Evolutionary conservation across 2,113 vertebrate genomes (phyloP).

Genomic region (Phrynocephalus versicolor): DNA sequence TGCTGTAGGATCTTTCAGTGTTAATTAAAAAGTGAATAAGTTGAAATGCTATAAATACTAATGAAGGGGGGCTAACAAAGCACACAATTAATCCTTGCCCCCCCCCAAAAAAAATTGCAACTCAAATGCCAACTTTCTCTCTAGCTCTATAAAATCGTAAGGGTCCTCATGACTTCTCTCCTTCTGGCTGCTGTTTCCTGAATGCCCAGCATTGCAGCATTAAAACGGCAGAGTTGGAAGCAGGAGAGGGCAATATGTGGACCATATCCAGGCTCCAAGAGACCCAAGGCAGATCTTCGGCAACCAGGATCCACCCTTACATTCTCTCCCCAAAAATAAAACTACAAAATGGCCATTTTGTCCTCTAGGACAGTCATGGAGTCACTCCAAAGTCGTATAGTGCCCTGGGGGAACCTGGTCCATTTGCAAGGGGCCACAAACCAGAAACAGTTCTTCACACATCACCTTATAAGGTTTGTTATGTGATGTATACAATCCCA

Average conservation of each 20-base stretch:
- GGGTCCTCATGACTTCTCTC: background rate
- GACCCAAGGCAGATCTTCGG: background rate
- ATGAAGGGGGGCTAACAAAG: slow-evolving; percentile 42
- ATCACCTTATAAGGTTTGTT: no score
- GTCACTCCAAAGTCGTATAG: no score
- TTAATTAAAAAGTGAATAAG: slow-evolving; percentile 80
- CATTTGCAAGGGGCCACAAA: no score
- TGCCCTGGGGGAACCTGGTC: no score
- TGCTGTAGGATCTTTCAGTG: slow-evolving; percentile 68
- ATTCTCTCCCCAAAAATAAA: no score
- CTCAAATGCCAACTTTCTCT: slow-evolving; percentile 4
- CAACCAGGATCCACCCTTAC: no score
- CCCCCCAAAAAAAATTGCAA: slow-evolving; percentile 46
- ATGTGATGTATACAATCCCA: no score
- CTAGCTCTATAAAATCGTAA: background rate
- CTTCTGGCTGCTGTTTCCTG: background rate
- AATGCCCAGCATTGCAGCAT: background rate
- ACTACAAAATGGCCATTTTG: no score
- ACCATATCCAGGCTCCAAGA: no score
- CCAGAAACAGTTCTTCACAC: no score
- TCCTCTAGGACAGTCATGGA: no score
- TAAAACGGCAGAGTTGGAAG: background rate
- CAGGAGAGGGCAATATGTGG: no score
- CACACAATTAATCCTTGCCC: slow-evolving; percentile 62
- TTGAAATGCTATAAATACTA: slow-evolving; percentile 70